Percentiles rank a stretch among this genome's conserved stretches.
phyloP scores from a whole-genome alignment of 2,113 vertebrate genomes.

The Petrocephalus microphthalmus region DNA sequence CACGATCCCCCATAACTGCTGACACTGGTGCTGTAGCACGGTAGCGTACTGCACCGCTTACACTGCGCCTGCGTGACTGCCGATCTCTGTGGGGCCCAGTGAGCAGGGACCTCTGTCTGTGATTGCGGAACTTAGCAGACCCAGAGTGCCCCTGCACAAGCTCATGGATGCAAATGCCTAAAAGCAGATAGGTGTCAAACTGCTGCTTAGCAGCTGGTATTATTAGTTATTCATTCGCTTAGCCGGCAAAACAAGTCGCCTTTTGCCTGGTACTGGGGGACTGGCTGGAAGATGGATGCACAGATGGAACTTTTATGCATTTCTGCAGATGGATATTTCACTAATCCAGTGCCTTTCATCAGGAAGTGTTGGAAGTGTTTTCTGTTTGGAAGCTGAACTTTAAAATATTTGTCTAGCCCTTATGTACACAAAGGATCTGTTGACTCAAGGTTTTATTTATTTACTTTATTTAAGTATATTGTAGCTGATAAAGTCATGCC shows the following conservation, averaged over 20 bases:
- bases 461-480: neutral
- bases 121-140: neutral
- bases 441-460: neutral
- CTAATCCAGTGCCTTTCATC: neutral
- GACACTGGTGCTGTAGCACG: neutral
- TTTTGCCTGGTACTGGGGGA: neutral
- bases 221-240: neutral
- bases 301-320: neutral
- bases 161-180: neutral
- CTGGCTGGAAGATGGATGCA: neutral
- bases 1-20: conserved; percentile 23
- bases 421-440: neutral
- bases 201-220: neutral
- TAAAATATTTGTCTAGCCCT: neutral
- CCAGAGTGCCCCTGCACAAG: neutral
- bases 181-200: neutral
- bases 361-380: neutral
- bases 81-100: neutral
- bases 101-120: neutral
- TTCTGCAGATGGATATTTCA: neutral
- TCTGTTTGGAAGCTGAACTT: neutral
- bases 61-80: conserved; percentile 3
- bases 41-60: neutral
- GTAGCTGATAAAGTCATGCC: neutral
- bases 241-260: neutral